Evolutionary conservation across 2,797 vertebrate species (phyloP).

Genomic region (Pangasius macronema): DNA sequence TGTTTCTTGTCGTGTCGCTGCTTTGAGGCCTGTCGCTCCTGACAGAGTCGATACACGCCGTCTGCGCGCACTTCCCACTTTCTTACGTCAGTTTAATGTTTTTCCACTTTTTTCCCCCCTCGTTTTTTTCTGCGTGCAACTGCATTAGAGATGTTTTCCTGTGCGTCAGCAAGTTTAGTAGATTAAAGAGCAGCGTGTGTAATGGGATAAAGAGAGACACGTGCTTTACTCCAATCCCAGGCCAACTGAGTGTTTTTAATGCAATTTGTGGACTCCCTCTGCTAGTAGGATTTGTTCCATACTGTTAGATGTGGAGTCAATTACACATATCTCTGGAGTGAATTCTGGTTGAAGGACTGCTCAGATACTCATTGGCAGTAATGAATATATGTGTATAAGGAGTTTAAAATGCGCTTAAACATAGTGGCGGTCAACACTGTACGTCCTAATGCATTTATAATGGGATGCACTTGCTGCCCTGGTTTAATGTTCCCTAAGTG

Average conservation of each 20-base stretch:
- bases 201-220: slow-evolving; percentile 84
- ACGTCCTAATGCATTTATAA: slow-evolving; percentile 42
- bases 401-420: slow-evolving; percentile 47
- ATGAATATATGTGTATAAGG: slow-evolving; percentile 67
- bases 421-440: slow-evolving; percentile 8
- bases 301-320: slow-evolving; percentile 86
- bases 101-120: neutral
- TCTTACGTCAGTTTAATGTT: slow-evolving; percentile 33
- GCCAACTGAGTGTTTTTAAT: slow-evolving; percentile 84
- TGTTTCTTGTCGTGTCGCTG: slow-evolving; percentile 60
- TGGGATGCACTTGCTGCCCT: slow-evolving; percentile 21
- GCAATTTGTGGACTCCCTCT: slow-evolving; percentile 84
- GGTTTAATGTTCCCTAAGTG: slow-evolving; percentile 45
- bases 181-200: slow-evolving; percentile 84
- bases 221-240: slow-evolving; percentile 82
- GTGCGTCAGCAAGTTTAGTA: slow-evolving; percentile 80
- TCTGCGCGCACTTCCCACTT: slow-evolving; percentile 43
- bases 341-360: slow-evolving; percentile 80
- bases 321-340: slow-evolving; percentile 82
- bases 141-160: slow-evolving; percentile 55
- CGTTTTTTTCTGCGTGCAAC: slow-evolving; percentile 60
- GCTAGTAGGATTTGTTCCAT: slow-evolving; percentile 86
- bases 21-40: slow-evolving; percentile 2
- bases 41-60: slow-evolving; percentile 26
- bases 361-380: slow-evolving; percentile 76